Percentiles rank a stretch among this genome's conserved stretches.
These are phyloP conservation scores for Tamandua tetradactyla DNA, from an alignment of 2,797 vertebrate species.

Conservation along the genomic window DNA sequence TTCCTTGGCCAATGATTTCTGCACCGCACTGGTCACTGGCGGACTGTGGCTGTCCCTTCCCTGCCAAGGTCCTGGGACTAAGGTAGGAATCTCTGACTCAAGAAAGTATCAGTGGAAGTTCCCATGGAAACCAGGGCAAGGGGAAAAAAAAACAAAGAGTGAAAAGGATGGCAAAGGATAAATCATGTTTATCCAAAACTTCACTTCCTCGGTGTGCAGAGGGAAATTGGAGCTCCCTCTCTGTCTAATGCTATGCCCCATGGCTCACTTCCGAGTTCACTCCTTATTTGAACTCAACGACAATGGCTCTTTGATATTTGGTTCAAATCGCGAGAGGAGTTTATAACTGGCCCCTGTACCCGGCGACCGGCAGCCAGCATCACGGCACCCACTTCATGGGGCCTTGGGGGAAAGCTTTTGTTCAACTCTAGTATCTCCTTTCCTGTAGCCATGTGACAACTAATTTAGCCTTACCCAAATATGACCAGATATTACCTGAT, in stretches of 20 bases:
- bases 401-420: fast-evolving
- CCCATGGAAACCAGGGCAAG: constrained; percentile 58
- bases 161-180: not conserved
- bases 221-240: not conserved
- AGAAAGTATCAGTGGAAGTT: not conserved
- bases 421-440: fast-evolving
- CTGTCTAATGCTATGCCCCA: too few species aligned
- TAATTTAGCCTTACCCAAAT: fast-evolving
- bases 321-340: not conserved
- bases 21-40: not conserved
- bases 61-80: not conserved
- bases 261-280: too few species aligned
- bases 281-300: too few species aligned
- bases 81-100: not conserved
- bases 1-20: fast-evolving
- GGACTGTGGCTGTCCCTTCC: not conserved
- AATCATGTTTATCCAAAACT: not conserved
- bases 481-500: fast-evolving
- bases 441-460: fast-evolving
- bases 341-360: not conserved
- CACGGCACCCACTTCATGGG: not conserved
- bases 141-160: not conserved
- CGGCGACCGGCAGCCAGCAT: not conserved
- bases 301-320: fast-evolving
- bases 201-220: not conserved